phyloP scores from a whole-genome alignment of 2,113 vertebrate species.

The Galeopterus variegatus region DNA sequence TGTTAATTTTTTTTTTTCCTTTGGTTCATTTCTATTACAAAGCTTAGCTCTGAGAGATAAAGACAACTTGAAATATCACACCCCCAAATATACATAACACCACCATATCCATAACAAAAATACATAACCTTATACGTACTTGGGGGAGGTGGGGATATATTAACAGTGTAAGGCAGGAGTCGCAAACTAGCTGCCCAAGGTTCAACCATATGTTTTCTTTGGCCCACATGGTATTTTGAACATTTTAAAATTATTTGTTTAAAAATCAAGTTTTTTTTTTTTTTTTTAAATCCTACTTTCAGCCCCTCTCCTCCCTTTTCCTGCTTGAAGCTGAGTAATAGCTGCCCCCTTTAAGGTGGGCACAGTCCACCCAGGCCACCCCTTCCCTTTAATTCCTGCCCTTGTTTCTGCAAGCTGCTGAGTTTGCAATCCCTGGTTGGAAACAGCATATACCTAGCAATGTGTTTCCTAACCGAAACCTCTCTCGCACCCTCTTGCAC shows the following conservation, averaged over 20 bases:
- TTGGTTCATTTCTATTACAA: constrained; percentile 71
- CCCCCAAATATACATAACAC: constrained; percentile 34
- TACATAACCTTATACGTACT: constrained; percentile 43
- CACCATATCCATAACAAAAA: background rate
- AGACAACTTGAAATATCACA: constrained; percentile 34
- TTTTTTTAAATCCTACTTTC: background rate
- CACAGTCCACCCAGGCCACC: background rate
- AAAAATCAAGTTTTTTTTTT: background rate
- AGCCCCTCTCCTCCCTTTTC: background rate
- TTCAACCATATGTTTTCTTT: background rate
- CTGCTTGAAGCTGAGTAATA: background rate
- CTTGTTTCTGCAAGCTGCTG: constrained; percentile 29
- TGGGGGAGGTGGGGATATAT: background rate
- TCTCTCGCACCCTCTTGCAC: constrained; percentile 7
- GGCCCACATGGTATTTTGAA: background rate
- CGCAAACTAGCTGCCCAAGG: constrained; percentile 58
- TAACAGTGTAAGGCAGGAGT: background rate
- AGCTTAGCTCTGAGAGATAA: constrained; percentile 74
- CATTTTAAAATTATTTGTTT: constrained; percentile 28
- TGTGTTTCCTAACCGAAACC: constrained; percentile 53
- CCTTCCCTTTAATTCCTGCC: background rate
- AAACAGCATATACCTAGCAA: constrained; percentile 61
- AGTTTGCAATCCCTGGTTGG: constrained; percentile 68
- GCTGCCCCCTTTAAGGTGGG: background rate
- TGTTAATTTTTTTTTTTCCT: constrained; percentile 48